Base-by-base conservation (phyloP, 1,140 invertebrate genomes). In the Drosophila arizonae region DNA sequence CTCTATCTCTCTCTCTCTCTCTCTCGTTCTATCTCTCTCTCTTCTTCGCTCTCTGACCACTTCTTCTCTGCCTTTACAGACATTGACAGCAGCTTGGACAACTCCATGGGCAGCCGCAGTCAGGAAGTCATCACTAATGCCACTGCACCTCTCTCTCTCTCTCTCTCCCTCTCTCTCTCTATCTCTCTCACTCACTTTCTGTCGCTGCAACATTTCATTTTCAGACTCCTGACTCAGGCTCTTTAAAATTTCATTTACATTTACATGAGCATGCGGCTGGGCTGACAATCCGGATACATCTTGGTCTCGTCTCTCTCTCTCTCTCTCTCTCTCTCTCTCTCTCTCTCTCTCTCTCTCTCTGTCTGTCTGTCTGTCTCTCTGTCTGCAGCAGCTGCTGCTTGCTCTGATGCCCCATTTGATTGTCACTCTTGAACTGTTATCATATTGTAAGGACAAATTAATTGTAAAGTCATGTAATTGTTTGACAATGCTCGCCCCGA, bases 391-490 rank as follows among this genome's bases (percentile, higher is more conserved):
- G 41, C 55, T 21, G 46, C 45, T 54, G 36, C 17, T 43, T 10
- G 48, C 13, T 11, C 41, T 33, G 39, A 33, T 43, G 46, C 56
- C 30, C 39, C 24, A 54, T 65, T 71, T 48, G 28, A 55, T 65
- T 76, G 72, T 74, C 72, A 58, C 30, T 48, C 63, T 66, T 50
- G 26, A 55, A 65, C 57, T 74, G 33, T 64, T 68, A 69, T 72
- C 75, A 82, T 75, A 57, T 78, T 67, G 79, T 50, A 55, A n/a
- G 55, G 70, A 78, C 70, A 86, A 86, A 78, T 86, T 85, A 85
- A 85, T 85, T 81, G 81, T 73, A 62, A 86, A 85, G 74, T 85
- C 81, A 67, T 85, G 81, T 85, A 81, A 86, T 85, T 86, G 81
- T 69, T 86, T 75, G 77, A 81, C 70, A 74, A 77, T 78, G 75